Conservation (phyloP, 2,797 vertebrate genomes). For the Erethizon dorsatum region DNA sequence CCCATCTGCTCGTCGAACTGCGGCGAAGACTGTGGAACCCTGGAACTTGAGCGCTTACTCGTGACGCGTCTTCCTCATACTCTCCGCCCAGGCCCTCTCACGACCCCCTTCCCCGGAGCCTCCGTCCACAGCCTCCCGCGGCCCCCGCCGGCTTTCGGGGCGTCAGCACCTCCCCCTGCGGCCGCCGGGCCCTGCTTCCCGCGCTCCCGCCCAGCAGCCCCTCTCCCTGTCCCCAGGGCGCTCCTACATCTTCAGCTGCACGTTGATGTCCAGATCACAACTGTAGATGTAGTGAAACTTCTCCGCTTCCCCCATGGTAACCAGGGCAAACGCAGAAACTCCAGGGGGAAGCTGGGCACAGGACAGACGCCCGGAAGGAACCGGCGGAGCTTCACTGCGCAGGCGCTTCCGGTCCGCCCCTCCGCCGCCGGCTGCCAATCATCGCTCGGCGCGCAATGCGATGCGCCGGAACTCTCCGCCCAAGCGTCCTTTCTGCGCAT, state of each 20-base stretch:
- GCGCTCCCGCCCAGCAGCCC: not conserved
- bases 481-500: slow-evolving; percentile 8
- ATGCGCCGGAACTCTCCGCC: not conserved
- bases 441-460: rapidly evolving
- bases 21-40: not conserved
- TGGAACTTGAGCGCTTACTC: not conserved
- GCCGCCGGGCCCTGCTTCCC: rapidly evolving
- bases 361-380: rapidly evolving
- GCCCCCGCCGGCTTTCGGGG: too few relatives aligned
- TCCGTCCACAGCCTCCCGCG: rapidly evolving
- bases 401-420: slow-evolving; percentile 68
- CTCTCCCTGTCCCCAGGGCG: too few relatives aligned
- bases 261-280: slow-evolving; percentile 98
- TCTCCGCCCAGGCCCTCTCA: not conserved
- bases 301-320: slow-evolving; percentile 93
- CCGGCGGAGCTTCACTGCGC: not conserved
- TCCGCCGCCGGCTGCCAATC: not conserved
- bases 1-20: not conserved
- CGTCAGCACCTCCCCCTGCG: not conserved
- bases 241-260: slow-evolving; percentile 98
- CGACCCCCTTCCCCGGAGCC: rapidly evolving
- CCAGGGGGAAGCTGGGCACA: rapidly evolving
- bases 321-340: rapidly evolving
- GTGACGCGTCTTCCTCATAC: not conserved
- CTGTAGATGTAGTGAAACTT: slow-evolving; percentile 98